A percentile compares a stretch with the other conserved stretches of the same genome.
phyloP scores from a whole-genome alignment of 2,888 invertebrate genomes.

The Pherbina coryleti region DNA sequence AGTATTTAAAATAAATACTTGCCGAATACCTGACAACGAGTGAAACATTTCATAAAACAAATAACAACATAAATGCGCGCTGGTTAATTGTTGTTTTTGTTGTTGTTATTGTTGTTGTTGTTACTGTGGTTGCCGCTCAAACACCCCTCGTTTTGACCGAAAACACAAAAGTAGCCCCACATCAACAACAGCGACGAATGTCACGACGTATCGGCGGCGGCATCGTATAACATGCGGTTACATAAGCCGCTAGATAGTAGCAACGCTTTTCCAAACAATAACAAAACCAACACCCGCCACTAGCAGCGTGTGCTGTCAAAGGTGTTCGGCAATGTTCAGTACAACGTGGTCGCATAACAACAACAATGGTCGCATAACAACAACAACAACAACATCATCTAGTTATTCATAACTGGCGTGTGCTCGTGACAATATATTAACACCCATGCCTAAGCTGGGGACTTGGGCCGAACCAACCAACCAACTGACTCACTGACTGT shows the following conservation, averaged over 20 bases:
- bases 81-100: not conserved
- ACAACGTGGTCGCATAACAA: no score
- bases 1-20: slow-evolving; percentile 14
- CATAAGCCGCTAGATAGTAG: no score
- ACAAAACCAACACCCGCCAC: no score
- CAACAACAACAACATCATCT: no score
- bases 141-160: not conserved
- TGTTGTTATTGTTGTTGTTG: not conserved
- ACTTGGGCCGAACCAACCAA: not conserved
- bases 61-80: slow-evolving; percentile 13
- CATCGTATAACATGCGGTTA: not conserved
- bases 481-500: not conserved
- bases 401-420: no score
- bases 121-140: not conserved
- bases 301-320: no score
- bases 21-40: not conserved
- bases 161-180: not conserved
- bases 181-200: not conserved
- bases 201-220: not conserved
- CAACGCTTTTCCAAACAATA: no score
- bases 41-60: slow-evolving; percentile 7
- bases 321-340: no score
- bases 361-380: no score
- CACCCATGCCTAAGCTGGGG: slow-evolving; percentile 45
- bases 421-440: slow-evolving; percentile 58